A percentile compares a stretch with the other conserved stretches of the same genome.
These are phyloP conservation scores for Hemicentrotus pulcherrimus DNA, from an alignment of 35 echinoderm and acorn worm species.

Conservation along the genomic window DNA sequence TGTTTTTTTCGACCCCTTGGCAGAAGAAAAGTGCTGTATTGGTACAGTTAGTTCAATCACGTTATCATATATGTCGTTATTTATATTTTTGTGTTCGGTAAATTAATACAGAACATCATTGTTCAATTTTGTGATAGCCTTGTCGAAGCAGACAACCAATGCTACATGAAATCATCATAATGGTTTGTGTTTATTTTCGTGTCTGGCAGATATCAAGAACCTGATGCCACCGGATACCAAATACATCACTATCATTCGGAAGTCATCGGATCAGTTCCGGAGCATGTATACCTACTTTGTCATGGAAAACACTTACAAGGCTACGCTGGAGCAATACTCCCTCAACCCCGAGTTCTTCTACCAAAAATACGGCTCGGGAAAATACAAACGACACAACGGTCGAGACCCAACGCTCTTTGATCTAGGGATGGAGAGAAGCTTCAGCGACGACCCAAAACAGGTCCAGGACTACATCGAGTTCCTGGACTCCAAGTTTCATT, in stretches of 20 bases:
- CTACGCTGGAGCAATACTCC: neutral
- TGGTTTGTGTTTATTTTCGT: neutral
- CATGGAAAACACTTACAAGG: constrained; percentile 16
- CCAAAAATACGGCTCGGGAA: neutral
- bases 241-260: constrained; percentile 56
- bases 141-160: neutral
- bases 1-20: too few species aligned
- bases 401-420: constrained; percentile 38
- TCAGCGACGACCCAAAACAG: neutral
- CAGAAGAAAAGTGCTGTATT: too few species aligned
- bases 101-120: neutral
- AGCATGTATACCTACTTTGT: constrained; percentile 48
- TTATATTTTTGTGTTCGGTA: too few species aligned
- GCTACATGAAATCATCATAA: neutral
- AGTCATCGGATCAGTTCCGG: constrained; percentile 42
- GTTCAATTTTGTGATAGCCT: neutral
- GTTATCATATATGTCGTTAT: too few species aligned
- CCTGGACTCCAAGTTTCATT: constrained; percentile 23
- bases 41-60: too few species aligned
- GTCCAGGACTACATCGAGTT: constrained; percentile 31
- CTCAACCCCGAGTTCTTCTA: constrained; percentile 29
- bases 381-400: constrained; percentile 24
- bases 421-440: neutral
- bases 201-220: constrained; percentile 11
- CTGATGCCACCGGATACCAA: constrained; percentile 51